phyloP scores from a whole-genome alignment of 2,797 vertebrate genomes.

The Cyprinella venusta region DNA sequence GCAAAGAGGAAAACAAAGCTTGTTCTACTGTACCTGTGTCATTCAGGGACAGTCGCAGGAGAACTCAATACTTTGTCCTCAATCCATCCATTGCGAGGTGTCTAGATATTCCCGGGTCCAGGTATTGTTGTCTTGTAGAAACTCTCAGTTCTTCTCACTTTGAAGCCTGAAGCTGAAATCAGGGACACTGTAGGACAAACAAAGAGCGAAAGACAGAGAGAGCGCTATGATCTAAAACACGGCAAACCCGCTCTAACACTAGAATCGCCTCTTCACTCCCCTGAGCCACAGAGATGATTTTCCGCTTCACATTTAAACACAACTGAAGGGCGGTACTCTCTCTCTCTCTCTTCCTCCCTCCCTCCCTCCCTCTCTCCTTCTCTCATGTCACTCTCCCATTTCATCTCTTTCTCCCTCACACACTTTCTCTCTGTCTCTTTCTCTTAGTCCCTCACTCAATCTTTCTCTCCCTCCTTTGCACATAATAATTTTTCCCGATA shows the following conservation, averaged over 20 bases:
- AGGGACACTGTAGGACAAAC: constrained; percentile 25
- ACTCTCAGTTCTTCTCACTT: constrained; percentile 73
- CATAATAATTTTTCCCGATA: constrained; percentile 18
- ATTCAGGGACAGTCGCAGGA: constrained; percentile 82
- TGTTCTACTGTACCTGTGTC: constrained; percentile 87
- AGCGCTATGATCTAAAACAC: constrained; percentile 43
- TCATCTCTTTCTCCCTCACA: constrained; percentile 37
- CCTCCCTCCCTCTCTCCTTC: neutral
- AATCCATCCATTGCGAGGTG: constrained; percentile 89
- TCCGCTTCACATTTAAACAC: constrained; percentile 53
- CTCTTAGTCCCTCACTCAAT: constrained; percentile 37
- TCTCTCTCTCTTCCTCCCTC: constrained; percentile 2
- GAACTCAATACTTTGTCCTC: constrained; percentile 87
- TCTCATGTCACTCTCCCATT: constrained; percentile 16
- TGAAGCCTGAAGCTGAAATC: constrained; percentile 60
- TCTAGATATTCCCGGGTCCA: constrained; percentile 78
- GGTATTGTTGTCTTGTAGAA: constrained; percentile 72
- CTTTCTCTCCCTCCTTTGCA: constrained; percentile 2
- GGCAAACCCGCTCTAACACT: constrained; percentile 34
- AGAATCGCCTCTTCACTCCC: constrained; percentile 44
- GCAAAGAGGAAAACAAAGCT: neutral
- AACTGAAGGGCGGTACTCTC: constrained; percentile 45
- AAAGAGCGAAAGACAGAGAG: constrained; percentile 17
- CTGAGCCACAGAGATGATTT: constrained; percentile 45
- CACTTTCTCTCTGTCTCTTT: constrained; percentile 26